phyloP scores from a whole-genome alignment of 1,140 invertebrate genomes.

The Drosophila pruinosa region DNA sequence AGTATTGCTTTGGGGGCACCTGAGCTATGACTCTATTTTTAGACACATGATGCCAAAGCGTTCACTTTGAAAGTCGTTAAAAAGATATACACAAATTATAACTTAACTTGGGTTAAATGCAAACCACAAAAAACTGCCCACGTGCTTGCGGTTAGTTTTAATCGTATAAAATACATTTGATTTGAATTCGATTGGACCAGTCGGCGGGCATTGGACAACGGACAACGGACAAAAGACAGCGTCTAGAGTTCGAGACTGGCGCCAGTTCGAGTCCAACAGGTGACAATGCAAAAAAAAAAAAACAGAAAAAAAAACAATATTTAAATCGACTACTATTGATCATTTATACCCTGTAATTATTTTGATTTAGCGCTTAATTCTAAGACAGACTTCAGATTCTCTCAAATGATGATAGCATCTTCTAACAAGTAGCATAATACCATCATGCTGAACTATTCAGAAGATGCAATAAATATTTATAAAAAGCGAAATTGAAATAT shows the following conservation, averaged over 20 bases:
- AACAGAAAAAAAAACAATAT: not conserved
- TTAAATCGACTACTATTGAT: not conserved
- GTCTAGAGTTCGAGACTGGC: conserved; percentile 49
- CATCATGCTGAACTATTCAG: too few relatives aligned
- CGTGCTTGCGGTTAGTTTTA: conserved; percentile 48
- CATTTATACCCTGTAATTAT: conserved; percentile 1
- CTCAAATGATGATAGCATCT: too few relatives aligned
- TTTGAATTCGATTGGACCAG: conserved; percentile 66
- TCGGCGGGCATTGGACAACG: not conserved
- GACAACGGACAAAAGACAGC: conserved; percentile 13
- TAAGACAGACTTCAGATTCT: too few relatives aligned
- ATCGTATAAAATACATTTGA: conserved; percentile 48
- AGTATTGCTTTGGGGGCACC: conserved; percentile 32
- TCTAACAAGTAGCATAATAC: too few relatives aligned
- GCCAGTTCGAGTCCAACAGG: conserved; percentile 55
- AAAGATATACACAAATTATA: conserved; percentile 72
- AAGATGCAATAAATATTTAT: too few relatives aligned
- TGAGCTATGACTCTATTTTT: conserved; percentile 69
- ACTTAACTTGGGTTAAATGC: conserved; percentile 60
- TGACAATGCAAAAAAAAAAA: conserved; percentile 59
- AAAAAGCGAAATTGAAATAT: too few relatives aligned
- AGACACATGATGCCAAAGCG: conserved; percentile 57
- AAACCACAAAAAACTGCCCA: conserved; percentile 56
- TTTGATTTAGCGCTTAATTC: too few relatives aligned
- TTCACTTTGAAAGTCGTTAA: conserved; percentile 65